Evolutionary conservation across 2,113 vertebrate species (phyloP), one percentile per base, ranked within the genome.

Genomic region (Antechinus flavipes): DNA sequence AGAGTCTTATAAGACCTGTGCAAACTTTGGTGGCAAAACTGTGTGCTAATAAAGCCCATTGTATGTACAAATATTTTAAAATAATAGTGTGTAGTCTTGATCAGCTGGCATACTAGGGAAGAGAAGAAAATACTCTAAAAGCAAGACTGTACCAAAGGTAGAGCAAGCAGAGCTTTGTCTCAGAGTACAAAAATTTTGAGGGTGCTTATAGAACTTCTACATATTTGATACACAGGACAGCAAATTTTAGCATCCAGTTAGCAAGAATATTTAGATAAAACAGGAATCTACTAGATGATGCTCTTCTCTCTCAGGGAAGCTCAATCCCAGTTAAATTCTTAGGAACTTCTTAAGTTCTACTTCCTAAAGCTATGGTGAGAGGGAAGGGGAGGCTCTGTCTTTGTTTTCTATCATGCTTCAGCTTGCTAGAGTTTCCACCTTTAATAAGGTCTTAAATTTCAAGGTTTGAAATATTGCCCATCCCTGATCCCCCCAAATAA

Each of bases 1-100:
- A 95, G 35, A 89, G 92, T 95, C 94, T 92, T 35, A 54, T 25
- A 94, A 94, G 24, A 89, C 54, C 90, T 95, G 10, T 93, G 93
- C 76, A 94, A 92, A 94, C 47, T 23, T 16, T n/a, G 0, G 1
- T 94, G 46, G 84, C 53, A n/a, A 16, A 76, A 76, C 35, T n/a
- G 30, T n/a, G 35, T 76, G 61, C 61, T 76, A 30, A 16, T 19
- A 76, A 76, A n/a, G 16, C 61, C 1, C 14, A 19, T 76, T n/a
- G 14, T n/a, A n/a, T 76, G 4, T n/a, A 76, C 61, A 76, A 6
- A 76, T 76, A 6, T n/a, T 68, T 76, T 5, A 76, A n/a, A n/a
- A 76, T 35, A n/a, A 16, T 76, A n/a, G 1, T 76, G 61, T 76
- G 30, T 76, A 7, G 30, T 35, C 4, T 76, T 76, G 35, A 12